Evolutionary conservation across 2,113 vertebrate genomes (phyloP).

Genomic region (Taxidea taxus): DNA sequence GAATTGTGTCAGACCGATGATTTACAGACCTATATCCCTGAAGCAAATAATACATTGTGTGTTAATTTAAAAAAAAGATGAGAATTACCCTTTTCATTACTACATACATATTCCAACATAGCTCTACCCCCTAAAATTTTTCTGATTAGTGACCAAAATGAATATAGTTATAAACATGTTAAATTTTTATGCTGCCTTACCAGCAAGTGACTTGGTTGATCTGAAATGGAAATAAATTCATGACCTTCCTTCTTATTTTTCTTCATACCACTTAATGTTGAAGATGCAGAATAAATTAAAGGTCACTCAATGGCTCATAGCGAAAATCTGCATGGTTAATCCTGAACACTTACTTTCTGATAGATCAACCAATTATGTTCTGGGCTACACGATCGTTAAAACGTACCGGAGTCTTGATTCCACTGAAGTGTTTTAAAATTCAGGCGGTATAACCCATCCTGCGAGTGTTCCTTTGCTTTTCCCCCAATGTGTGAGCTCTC

Average conservation of each 20-base stretch:
- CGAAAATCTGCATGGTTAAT: not conserved
- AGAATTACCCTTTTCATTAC: not conserved
- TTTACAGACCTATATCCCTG: too few relatives aligned
- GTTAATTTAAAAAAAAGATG: too few relatives aligned
- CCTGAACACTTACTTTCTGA: not conserved
- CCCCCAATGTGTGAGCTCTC: not conserved
- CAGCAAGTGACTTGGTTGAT: not conserved
- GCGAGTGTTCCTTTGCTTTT: not conserved
- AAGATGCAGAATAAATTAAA: slow-evolving; percentile 29
- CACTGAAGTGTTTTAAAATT: slow-evolving; percentile 44
- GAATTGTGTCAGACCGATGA: not conserved
- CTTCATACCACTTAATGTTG: not conserved
- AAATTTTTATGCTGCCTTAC: not conserved
- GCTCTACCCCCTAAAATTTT: not conserved
- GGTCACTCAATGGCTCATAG: not conserved
- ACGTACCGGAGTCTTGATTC: not conserved
- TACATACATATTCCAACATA: not conserved
- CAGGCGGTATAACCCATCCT: not conserved
- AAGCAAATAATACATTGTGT: too few relatives aligned
- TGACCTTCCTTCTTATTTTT: not conserved
- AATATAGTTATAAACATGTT: not conserved
- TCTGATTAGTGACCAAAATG: not conserved
- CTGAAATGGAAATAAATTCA: slow-evolving; percentile 23
- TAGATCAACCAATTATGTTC: not conserved
- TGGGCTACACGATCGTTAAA: not conserved